Evolutionary conservation across 2,797 vertebrate genomes (phyloP), one percentile per base, ranked within the genome.

Genomic region (Masticophis lateralis): DNA sequence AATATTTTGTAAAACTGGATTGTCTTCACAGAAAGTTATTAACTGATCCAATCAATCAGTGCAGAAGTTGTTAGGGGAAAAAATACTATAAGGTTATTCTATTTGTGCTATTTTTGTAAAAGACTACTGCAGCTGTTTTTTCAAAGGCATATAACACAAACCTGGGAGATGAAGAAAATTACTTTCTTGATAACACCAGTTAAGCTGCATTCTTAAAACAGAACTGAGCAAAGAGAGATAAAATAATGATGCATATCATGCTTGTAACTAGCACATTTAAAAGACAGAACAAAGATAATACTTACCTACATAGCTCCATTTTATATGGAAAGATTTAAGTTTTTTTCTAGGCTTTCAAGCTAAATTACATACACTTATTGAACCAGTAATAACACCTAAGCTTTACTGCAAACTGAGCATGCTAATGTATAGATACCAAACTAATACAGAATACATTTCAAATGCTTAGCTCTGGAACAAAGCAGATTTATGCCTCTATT

Each of bases 401-500:
- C 14, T 57, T 88, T 86, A 91, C 88, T 63, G 91, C 91, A 95
- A 96, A 94, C 94, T 56, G 88, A 94, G 93, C 94, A 94, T 20
- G 0, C 53, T 51, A 55, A 74, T 88, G 90, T 56, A 59, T 0
- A 2, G 90, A 95, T 66, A 90, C 93, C 92, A 93, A 95, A 92
- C 93, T 93, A 91, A 25, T 57, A 93, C 89, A 86, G 94, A 94
- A 95, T 94, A 94, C 11, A 0, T 97, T 97, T 98, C 97, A 97
- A 51, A 47, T 86, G 74, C 94, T 97, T 95, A 95, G 94, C 95
- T 79, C 92, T 94, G 95, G 87, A 97, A 97, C 94, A 96, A 91
- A 95, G 83, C 14, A 95, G 95, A 97, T 97, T 98, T 98, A 97
- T 97, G 97, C 94, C 97, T 96, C 97, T 95, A 97, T 98, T 98